Percentiles rank a stretch among this genome's conserved stretches.
These are phyloP conservation scores for Chionoecetes opilio DNA, from an alignment of 1,140 invertebrate genomes.

Conservation along the genomic window DNA sequence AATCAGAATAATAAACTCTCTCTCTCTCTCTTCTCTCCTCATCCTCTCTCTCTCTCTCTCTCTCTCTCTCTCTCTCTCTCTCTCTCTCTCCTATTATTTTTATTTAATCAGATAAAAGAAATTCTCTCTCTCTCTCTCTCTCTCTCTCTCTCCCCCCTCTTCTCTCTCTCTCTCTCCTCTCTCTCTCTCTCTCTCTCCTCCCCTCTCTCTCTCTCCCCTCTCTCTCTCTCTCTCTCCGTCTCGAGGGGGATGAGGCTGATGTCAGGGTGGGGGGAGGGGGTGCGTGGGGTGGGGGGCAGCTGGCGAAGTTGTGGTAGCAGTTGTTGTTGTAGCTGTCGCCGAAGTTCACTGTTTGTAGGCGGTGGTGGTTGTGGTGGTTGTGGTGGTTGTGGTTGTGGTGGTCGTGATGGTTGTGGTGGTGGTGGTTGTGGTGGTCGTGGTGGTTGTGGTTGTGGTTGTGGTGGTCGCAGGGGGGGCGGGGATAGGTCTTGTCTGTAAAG, in stretches of 20 bases:
- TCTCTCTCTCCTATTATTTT: too few species aligned
- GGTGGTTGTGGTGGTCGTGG: not conserved
- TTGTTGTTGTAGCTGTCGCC: not conserved
- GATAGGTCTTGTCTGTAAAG: too few species aligned
- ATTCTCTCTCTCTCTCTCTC: not conserved
- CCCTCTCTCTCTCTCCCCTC: slow-evolving; percentile 24
- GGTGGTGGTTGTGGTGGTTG: not conserved
- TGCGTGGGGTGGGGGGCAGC: not conserved
- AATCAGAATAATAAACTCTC: too few species aligned
- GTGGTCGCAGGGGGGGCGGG: not conserved
- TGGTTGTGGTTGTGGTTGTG: not conserved
- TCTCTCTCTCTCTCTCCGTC: not conserved
- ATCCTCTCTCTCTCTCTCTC: too few species aligned
- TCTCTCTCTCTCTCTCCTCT: slow-evolving; percentile 11
- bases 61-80: too few species aligned
- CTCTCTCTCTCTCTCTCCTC: slow-evolving; percentile 16
- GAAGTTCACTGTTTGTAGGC: not conserved
- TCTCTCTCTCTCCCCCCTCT: not conserved
- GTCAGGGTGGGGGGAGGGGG: not conserved
- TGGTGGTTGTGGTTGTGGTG: not conserved
- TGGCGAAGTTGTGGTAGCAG: not conserved
- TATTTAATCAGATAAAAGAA: too few species aligned
- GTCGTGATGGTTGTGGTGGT: not conserved
- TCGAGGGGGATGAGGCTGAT: not conserved
- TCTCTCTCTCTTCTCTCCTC: too few species aligned